Conservation (phyloP, 2,113 vertebrate species). For the Anoura caudifer region DNA sequence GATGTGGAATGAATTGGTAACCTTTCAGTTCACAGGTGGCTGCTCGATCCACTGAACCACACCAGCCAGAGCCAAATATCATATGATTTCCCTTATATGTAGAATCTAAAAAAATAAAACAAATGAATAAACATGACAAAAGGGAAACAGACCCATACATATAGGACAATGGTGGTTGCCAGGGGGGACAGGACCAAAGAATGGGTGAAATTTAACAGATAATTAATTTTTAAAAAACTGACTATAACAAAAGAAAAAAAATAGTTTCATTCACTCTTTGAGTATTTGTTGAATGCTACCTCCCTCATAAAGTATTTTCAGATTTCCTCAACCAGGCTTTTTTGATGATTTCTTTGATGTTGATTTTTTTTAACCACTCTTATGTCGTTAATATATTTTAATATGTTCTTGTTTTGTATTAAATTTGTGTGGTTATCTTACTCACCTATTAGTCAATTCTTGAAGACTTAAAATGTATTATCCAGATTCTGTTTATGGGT, state of each 20-base stretch:
- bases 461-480: background rate
- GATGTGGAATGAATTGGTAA: too few species aligned
- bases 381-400: slow-evolving; percentile 10
- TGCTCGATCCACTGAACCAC: too few species aligned
- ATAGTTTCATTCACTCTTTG: background rate
- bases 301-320: background rate
- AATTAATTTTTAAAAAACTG: background rate
- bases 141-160: background rate
- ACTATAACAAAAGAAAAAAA: background rate
- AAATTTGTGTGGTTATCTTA: background rate
- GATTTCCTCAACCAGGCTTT: background rate
- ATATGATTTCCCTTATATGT: background rate
- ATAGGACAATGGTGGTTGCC: background rate
- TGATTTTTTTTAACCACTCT: background rate
- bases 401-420: background rate
- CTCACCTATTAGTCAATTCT: background rate
- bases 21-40: too few species aligned
- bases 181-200: background rate
- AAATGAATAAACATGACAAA: background rate
- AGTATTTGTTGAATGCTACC: background rate
- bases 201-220: background rate
- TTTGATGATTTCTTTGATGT: background rate
- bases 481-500: background rate
- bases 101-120: background rate
- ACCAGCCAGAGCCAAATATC: too few species aligned